Evolutionary conservation across 2,797 vertebrate species (phyloP), one percentile per base, ranked within the genome.

Genomic region (Oceanodroma leucorhoa): DNA sequence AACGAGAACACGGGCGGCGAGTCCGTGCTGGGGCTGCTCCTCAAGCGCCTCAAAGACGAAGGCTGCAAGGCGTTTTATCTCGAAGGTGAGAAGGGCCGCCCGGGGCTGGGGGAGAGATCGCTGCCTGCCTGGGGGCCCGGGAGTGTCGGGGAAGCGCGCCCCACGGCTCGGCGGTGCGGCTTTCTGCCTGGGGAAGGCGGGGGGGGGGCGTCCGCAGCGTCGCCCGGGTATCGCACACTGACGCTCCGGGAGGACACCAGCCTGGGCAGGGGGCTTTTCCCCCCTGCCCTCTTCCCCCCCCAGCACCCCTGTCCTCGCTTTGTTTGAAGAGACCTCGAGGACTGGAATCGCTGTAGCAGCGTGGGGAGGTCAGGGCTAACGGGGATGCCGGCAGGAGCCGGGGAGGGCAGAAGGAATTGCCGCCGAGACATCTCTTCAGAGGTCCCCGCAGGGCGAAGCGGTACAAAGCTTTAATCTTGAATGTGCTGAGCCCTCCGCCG

Each of bases 31-130:
- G 99, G 98, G 57, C 97, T 99, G 46, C 98, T 99, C 23, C 99
- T 99, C n/a, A 98, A 99, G 58, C 99, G 99, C 65, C 99, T 99
- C 38, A 99, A 99, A 97, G 99, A 99, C 48, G 99, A 99, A 93
- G 99, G 99, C 50, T 99, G 99, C 93, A 98, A 98, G 79, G 99
- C 99, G 0, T 99, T 98, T 90, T 99, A 99, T 97, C 96, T 99
- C 85, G 98, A 99, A 98, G 99, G 99, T 99, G 96, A 95, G 97
- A 94, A 70, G 32, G 50, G 50, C 18, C 1, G 32, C 34, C 26
- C 1, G 11, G 46, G 32, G 2, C 1, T 27, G 6, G 24, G 27
- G 36, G 34, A 17, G 21, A 26, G 20, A 26, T 29, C 36, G 17
- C 36, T 61, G 64, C 38, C 18, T 38, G 48, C 22, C 26, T 15